Base-by-base conservation (phyloP, 2,113 vertebrate genomes). In the Hippocampus comes region DNA sequence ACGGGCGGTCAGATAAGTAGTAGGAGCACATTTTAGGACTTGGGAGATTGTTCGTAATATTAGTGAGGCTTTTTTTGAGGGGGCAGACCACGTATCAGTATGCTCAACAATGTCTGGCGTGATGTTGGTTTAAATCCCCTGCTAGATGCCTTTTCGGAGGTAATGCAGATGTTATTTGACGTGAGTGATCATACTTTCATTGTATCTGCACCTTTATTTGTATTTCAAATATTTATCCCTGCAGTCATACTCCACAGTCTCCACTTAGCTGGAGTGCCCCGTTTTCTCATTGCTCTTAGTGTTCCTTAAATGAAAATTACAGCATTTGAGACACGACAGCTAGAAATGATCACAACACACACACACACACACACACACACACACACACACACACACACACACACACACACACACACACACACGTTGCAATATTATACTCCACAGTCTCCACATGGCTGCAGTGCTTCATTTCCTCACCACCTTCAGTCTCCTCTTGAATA, bases 101-200 rank as follows among this genome's bases (percentile, higher is more conserved):
- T 72, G 17, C 1, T 61, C 53, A 70, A 74, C 14, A 20, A 38
- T 63, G 30, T 38, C 12, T n/a, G 61, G 59, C n/a, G 23, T 55
- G 23, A 42, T 55, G 1, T 72, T 7, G 4, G 8, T 80, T 72
- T 69, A 71, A 65, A 63, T 64, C n/a, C 27, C 41, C 15, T 42
- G 5, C 20, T 9, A 17, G 20, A 60, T 30, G 53, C 21, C 4
- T 63, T 15, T 55, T 53, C 20, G 11, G 9, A 8, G 34, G 9
- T 38, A 42, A 21, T 65, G 55, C 57, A 14, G 9, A 64, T 57
- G 38, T 63, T 5, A 55, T 56, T 18, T 61, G 6, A 67, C 63
- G 23, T 66, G 17, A 34, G 12, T 30, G 30, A 34, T 17, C 27
- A 17, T 27, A 34, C 30, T 61, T 18, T 61, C 25, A 34, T 34